Conservation (phyloP, 2,797 vertebrate genomes). For the Australoheros facetus region DNA sequence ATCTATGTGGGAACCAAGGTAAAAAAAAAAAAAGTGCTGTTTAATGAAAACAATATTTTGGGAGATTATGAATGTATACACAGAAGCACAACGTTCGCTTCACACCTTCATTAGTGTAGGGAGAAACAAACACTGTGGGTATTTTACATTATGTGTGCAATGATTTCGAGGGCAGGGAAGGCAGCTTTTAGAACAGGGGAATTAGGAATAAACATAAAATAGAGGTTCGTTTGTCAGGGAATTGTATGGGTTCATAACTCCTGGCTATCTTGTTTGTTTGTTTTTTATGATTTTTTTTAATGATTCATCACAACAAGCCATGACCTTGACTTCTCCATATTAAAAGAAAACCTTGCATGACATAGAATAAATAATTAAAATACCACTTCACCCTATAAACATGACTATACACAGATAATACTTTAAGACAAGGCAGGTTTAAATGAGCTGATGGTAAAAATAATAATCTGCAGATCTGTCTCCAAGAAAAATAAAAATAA, state of each 20-base stretch:
- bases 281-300: constrained; percentile 1
- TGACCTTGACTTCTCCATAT: not conserved
- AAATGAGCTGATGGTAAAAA: not conserved
- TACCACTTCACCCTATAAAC: not conserved
- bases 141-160: not conserved
- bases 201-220: not conserved
- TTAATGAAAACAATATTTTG: not conserved
- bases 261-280: not conserved
- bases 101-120: not conserved
- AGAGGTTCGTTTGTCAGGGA: not conserved
- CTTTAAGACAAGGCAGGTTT: not conserved
- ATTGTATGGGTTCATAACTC: not conserved
- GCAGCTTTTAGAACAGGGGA: not conserved
- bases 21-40: too few species aligned
- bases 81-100: too few species aligned
- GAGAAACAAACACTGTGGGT: not conserved
- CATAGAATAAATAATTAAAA: not conserved
- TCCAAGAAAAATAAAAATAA: not conserved
- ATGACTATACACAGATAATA: not conserved
- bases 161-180: not conserved
- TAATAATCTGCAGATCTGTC: not conserved
- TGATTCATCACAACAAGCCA: not conserved
- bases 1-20: not conserved
- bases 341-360: not conserved
- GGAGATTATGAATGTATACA: not conserved